phyloP scores from a whole-genome alignment of 2,888 invertebrate species.

The Clostera curtula region DNA sequence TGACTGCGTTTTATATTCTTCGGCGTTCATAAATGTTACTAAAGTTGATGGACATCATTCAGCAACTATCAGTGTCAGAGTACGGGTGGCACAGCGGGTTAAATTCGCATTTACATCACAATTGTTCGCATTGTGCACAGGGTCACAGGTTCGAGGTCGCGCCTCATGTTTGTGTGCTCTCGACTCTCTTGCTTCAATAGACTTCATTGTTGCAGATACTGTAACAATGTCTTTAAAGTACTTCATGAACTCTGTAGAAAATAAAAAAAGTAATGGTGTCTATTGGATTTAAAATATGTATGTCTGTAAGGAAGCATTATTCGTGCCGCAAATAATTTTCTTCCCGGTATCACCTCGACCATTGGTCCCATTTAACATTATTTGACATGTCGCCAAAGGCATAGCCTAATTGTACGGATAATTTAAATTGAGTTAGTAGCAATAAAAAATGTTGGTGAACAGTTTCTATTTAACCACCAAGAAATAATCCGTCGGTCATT shows the following conservation, averaged over 20 bases:
- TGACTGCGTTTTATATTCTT: constrained; percentile 8
- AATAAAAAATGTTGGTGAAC: too few species aligned
- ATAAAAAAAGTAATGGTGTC: too few species aligned
- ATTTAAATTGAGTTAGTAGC: too few species aligned
- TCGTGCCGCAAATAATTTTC: neutral
- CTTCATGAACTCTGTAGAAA: too few species aligned
- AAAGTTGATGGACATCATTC: constrained; percentile 7
- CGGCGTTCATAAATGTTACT: constrained; percentile 9
- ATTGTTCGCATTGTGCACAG: constrained; percentile 58
- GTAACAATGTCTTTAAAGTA: constrained; percentile 15
- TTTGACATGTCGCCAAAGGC: too few species aligned
- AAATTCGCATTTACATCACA: constrained; percentile 60
- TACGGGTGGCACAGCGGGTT: constrained; percentile 43
- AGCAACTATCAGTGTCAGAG: constrained; percentile 45
- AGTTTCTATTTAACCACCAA: too few species aligned
- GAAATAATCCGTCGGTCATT: constrained; percentile 26
- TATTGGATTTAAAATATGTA: too few species aligned
- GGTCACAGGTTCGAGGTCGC: constrained; percentile 68
- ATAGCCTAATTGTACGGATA: too few species aligned
- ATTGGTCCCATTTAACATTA: too few species aligned
- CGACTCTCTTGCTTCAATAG: constrained; percentile 34
- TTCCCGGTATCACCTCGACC: constrained; percentile 7
- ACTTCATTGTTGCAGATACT: constrained; percentile 25
- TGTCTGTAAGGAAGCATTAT: neutral
- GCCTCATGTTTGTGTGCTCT: constrained; percentile 37